These are phyloP conservation scores for Acrossocheilus wenchowensis DNA, from an alignment of 2,797 vertebrate species.

Conservation along the genomic window DNA sequence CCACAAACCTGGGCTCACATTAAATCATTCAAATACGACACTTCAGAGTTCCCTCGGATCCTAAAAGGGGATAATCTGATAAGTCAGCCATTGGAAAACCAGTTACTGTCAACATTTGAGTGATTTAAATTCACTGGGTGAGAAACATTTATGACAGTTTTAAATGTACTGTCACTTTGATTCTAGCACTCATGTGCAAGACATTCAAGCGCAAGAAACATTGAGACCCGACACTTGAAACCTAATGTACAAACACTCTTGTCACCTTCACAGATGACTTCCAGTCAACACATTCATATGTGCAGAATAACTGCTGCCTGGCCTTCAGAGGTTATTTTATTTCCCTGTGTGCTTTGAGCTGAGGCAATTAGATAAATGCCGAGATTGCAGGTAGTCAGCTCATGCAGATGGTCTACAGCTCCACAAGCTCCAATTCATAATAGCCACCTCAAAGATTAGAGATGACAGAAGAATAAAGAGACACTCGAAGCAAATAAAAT, in stretches of 20 bases:
- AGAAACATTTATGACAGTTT: constrained; percentile 28
- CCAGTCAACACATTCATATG: constrained; percentile 5
- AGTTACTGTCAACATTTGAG: constrained; percentile 30
- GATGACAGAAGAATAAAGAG: constrained; percentile 5
- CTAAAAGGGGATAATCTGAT: constrained; percentile 32
- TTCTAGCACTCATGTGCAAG: constrained; percentile 2
- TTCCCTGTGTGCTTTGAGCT: constrained; percentile 12
- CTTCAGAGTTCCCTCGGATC: constrained; percentile 34
- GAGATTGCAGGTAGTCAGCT: constrained; percentile 17
- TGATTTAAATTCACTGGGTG: constrained; percentile 13
- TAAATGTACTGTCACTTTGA: background rate
- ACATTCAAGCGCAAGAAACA: background rate
- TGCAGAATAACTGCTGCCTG: constrained; percentile 13
- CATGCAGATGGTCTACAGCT: constrained; percentile 28
- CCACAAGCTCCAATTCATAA: constrained; percentile 17
- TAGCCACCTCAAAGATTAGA: constrained; percentile 14
- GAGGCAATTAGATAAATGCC: constrained; percentile 37
- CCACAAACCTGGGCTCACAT: constrained; percentile 21
- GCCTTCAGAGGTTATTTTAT: constrained; percentile 9
- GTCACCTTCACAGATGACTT: constrained; percentile 23
- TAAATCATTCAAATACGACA: constrained; percentile 54
- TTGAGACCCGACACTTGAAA: constrained; percentile 4
- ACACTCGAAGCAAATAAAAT: background rate
- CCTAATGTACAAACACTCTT: background rate
- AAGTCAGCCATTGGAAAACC: constrained; percentile 15